Evolutionary conservation across 2,113 vertebrate genomes (phyloP).

Genomic region (Genyomyrus donnyi): DNA sequence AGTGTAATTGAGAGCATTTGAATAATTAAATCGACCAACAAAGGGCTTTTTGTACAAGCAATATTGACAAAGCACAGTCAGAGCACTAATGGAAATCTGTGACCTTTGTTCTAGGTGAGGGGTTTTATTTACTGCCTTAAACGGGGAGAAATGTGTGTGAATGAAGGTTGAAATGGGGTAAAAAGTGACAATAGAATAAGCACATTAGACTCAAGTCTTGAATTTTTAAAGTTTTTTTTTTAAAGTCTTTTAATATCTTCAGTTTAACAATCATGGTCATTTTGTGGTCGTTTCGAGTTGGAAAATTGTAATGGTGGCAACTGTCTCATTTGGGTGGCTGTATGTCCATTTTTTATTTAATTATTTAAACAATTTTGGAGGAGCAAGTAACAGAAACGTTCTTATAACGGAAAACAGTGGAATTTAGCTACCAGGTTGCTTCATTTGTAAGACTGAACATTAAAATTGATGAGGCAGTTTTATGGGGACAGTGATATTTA

Average conservation of each 20-base stretch:
- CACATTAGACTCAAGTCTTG: background rate
- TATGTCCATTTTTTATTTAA: background rate
- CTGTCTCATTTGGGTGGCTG: background rate
- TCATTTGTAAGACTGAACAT: background rate
- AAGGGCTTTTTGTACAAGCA: constrained; percentile 31
- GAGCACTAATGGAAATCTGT: background rate
- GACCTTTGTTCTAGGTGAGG: background rate
- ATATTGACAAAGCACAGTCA: constrained; percentile 23
- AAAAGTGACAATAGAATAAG: background rate
- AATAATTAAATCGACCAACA: constrained; percentile 5
- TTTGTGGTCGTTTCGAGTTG: background rate
- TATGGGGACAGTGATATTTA: constrained; percentile 16
- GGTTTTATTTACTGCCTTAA: constrained; percentile 22
- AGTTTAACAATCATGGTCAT: background rate
- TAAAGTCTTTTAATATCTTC: constrained; percentile 7
- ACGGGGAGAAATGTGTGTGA: background rate
- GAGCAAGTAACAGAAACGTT: background rate
- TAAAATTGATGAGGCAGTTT: background rate
- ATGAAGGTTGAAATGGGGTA: background rate
- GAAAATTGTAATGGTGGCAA: constrained; percentile 3
- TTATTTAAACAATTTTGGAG: background rate
- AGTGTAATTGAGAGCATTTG: background rate
- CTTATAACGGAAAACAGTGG: background rate
- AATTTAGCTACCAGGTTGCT: background rate
- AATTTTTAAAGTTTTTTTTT: constrained; percentile 3